Conservation (phyloP, 2,113 vertebrate genomes). For the Lanius collurio region DNA sequence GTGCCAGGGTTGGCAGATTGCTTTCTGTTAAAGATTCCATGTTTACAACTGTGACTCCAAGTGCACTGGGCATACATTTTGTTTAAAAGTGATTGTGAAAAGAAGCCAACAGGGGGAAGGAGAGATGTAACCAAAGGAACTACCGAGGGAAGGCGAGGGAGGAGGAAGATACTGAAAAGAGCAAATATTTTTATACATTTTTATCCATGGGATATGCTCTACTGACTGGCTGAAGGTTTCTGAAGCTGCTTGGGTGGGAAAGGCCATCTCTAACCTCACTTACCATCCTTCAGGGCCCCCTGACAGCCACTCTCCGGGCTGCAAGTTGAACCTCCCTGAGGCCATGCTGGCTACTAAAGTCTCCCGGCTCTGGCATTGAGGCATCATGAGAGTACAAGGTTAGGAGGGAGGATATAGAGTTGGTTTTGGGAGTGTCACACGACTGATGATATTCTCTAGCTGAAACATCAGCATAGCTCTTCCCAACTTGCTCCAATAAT, state of each 20-base stretch:
- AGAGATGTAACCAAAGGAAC: neutral
- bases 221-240: neutral
- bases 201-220: neutral
- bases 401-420: neutral
- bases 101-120: neutral
- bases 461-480: neutral
- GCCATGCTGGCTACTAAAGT: neutral
- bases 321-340: neutral
- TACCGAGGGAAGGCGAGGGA: neutral
- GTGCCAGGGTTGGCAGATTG: neutral
- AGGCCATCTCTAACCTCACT: neutral
- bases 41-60: neutral
- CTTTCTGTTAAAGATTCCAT: neutral
- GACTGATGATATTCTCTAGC: neutral
- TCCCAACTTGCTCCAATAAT: neutral
- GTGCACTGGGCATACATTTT: neutral
- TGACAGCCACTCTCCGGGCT: neutral
- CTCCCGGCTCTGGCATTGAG: neutral
- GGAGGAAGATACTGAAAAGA: neutral
- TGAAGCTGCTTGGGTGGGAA: neutral
- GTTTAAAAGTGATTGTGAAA: neutral
- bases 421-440: neutral
- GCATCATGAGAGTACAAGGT: fast-evolving
- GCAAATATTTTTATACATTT: neutral
- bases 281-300: neutral